These are phyloP conservation scores for Tetragonula clypearis DNA, from an alignment of 1,140 invertebrate genomes.

Conservation along the genomic window DNA sequence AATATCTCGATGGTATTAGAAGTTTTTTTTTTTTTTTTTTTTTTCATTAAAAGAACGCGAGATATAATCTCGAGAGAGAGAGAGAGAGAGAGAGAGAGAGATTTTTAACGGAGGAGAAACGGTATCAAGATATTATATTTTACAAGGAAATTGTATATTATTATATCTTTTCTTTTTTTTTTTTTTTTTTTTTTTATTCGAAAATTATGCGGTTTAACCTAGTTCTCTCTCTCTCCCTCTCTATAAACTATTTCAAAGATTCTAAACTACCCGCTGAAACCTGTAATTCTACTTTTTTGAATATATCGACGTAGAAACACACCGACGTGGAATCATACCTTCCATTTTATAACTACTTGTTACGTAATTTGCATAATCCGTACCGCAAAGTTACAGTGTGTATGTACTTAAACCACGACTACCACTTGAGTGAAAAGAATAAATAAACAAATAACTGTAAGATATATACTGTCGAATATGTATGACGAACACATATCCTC, in stretches of 20 bases:
- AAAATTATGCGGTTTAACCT: neutral
- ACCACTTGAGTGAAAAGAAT: neutral
- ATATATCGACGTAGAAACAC: neutral
- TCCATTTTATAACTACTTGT: neutral
- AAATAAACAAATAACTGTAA: neutral
- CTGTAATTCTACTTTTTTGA: neutral
- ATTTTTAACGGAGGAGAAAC: neutral
- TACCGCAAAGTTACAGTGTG: neutral
- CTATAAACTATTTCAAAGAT: too few species aligned
- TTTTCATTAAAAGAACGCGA: neutral
- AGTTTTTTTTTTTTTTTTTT: neutral
- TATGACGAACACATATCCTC: neutral
- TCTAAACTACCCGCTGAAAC: neutral
- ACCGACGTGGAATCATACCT: neutral
- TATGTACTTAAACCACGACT: neutral
- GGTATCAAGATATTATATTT: neutral
- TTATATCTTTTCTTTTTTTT: neutral
- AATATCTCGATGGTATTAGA: slow-evolving; percentile 6
- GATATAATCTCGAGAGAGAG: neutral
- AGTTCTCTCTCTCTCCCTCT: neutral
- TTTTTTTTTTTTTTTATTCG: neutral
- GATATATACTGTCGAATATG: neutral
- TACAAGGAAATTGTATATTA: neutral
- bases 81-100: neutral
- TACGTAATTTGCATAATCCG: neutral